phyloP scores from a whole-genome alignment of 1,140 invertebrate genomes.

The Subanguina moxae region DNA sequence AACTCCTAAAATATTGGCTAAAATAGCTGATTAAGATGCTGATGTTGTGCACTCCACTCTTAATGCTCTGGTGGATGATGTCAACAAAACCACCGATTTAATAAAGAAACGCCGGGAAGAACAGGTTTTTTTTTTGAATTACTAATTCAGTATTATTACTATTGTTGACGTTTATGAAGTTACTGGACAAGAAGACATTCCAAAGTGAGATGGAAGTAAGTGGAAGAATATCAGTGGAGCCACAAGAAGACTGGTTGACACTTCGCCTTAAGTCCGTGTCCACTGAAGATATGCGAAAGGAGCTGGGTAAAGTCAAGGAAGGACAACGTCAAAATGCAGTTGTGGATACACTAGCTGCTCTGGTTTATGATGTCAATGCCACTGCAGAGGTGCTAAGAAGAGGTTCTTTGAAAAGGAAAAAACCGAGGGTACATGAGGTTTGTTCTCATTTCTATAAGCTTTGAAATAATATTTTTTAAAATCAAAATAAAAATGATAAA shows the following conservation, averaged over 20 bases:
- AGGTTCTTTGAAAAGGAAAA: slow-evolving; percentile 49
- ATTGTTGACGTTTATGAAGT: slow-evolving; percentile 37
- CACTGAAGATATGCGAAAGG: slow-evolving; percentile 56
- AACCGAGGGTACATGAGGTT: slow-evolving; percentile 35
- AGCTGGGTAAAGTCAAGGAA: slow-evolving; percentile 49
- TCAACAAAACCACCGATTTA: slow-evolving; percentile 57
- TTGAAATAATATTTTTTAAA: background rate
- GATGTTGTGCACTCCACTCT: slow-evolving; percentile 52
- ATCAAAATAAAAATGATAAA: background rate
- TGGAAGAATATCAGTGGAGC: slow-evolving; percentile 54
- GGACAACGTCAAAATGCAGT: slow-evolving; percentile 55
- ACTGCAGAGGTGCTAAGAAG: slow-evolving; percentile 57
- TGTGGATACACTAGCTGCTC: slow-evolving; percentile 54
- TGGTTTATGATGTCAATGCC: slow-evolving; percentile 60
- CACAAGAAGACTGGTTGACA: slow-evolving; percentile 55
- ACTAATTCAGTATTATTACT: too few relatives aligned
- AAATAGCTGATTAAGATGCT: slow-evolving; percentile 46
- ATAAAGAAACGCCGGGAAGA: slow-evolving; percentile 51
- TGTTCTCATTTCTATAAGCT: background rate
- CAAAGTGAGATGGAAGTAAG: slow-evolving; percentile 58
- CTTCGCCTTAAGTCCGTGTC: slow-evolving; percentile 54
- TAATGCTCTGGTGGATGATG: slow-evolving; percentile 48
- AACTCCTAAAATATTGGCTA: background rate
- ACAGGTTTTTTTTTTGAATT: too few relatives aligned
- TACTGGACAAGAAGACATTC: slow-evolving; percentile 52